These are phyloP conservation scores for Percina caprodes DNA, from an alignment of 2,113 vertebrate species.

Conservation along the genomic window DNA sequence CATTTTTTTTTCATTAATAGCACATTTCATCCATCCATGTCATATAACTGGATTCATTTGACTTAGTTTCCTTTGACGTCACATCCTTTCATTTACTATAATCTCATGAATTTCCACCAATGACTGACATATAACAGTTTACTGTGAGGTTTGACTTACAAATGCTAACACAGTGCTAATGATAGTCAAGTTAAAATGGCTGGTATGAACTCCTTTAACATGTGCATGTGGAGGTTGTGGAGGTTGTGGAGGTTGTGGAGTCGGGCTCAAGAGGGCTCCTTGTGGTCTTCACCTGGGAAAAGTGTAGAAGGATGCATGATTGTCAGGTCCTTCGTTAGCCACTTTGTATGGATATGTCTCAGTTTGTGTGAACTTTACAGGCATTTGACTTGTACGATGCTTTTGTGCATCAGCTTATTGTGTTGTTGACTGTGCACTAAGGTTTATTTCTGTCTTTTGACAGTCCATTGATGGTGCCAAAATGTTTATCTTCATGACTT, in stretches of 20 bases:
- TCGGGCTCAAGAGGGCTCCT: constrained; percentile 16
- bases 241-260: constrained; percentile 27
- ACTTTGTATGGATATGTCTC: constrained; percentile 6
- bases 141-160: constrained; percentile 19
- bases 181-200: neutral
- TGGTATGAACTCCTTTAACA: constrained; percentile 13
- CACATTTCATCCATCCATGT: constrained; percentile 48
- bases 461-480: neutral
- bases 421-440: neutral
- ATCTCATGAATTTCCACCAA: constrained; percentile 41
- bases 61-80: constrained; percentile 47
- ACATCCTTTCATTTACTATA: constrained; percentile 34
- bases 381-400: constrained; percentile 1
- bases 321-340: neutral
- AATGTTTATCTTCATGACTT: neutral
- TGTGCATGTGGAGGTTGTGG: constrained; percentile 42
- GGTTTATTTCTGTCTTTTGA: constrained; percentile 2
- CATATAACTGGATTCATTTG: constrained; percentile 39
- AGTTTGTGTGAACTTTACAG: constrained; percentile 15
- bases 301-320: constrained; percentile 38
- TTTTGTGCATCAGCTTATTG: neutral
- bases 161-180: constrained; percentile 34
- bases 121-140: constrained; percentile 38
- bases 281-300: neutral
- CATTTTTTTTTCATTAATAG: constrained; percentile 31